Evolutionary conservation across 2,888 invertebrate species (phyloP), one percentile per base, ranked within the genome.

Genomic region (Xestia ashworthii): DNA sequence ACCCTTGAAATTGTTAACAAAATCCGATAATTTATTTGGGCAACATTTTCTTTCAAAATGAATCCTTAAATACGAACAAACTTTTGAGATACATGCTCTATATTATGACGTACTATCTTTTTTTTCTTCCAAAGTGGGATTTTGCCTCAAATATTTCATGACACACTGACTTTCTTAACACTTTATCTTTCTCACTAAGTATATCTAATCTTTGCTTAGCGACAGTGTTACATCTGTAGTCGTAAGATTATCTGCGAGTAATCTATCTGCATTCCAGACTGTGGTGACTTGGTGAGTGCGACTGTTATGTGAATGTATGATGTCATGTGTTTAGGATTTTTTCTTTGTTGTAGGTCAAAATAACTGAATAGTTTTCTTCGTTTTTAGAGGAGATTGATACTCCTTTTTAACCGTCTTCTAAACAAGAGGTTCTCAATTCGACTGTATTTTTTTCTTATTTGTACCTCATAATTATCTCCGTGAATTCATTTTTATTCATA

Each of bases 171-270:
- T 41, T n/a, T 78, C 38, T 19, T 5, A 55, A 12, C 53, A 12
- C 38, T 64, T 19, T 64, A 78, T 78, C 78, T 19, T 38, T 12
- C 19, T 5, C 0, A 50, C 11, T 67, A 60, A 50, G 11, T 67
- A 60, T 74, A 80, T 74, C 80, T 80, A 55, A 80, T 80, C 80
- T 72, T 4, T 14, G 53, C 22, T 69, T 38, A 60, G 79, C 11
- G 41, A 69, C 44, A n/a, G 32, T 53, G 22, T 55, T 32, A 48
- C 58, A 70, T 74, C 74, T 32, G 19, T 9, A 32, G 22, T 25
- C 4, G 22, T 46, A 19, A 74, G 38, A 70, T 80, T 79, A 79
- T 79, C 62, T 48, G 19, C 5, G 25, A 38, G 6, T 62, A 79
- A 72, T 78, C 67, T 53, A 19, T 77, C 46, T 64, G 44, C 38